A percentile compares a stretch with the other conserved stretches of the same genome.
Conservation (phyloP, 2,797 vertebrate genomes). For the Coreius guichenoti region DNA sequence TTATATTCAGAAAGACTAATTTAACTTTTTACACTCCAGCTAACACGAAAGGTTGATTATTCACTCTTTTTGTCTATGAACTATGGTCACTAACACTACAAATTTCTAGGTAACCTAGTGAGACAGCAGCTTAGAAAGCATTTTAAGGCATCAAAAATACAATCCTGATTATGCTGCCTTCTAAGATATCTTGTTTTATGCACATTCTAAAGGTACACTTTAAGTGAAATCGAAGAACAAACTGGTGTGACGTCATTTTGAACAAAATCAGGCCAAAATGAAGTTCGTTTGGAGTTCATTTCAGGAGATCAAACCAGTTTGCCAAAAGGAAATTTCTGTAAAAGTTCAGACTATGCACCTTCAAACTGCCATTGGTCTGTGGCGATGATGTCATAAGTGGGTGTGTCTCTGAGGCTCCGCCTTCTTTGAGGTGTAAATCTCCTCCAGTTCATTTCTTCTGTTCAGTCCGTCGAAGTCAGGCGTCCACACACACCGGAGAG, state of each 20-base stretch:
- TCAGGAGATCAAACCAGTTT: background rate
- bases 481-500: too few relatives aligned
- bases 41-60: slow-evolving; percentile 30
- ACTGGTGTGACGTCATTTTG: background rate
- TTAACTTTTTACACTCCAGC: background rate
- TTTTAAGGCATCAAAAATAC: background rate
- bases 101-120: too few relatives aligned
- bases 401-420: too few relatives aligned
- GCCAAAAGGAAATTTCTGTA: background rate
- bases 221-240: background rate
- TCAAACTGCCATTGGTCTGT: too few relatives aligned
- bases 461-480: too few relatives aligned
- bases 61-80: slow-evolving; percentile 13
- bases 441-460: too few relatives aligned
- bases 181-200: background rate
- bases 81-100: background rate
- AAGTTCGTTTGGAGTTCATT: background rate
- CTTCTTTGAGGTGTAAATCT: too few relatives aligned
- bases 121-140: background rate
- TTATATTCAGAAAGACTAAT: slow-evolving; percentile 23
- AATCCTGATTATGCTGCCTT: background rate
- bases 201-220: background rate
- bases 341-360: too few relatives aligned
- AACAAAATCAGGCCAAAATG: background rate
- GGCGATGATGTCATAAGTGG: too few relatives aligned